phyloP scores from a whole-genome alignment of 2,888 invertebrate species.

The Amphiduros pacificus region DNA sequence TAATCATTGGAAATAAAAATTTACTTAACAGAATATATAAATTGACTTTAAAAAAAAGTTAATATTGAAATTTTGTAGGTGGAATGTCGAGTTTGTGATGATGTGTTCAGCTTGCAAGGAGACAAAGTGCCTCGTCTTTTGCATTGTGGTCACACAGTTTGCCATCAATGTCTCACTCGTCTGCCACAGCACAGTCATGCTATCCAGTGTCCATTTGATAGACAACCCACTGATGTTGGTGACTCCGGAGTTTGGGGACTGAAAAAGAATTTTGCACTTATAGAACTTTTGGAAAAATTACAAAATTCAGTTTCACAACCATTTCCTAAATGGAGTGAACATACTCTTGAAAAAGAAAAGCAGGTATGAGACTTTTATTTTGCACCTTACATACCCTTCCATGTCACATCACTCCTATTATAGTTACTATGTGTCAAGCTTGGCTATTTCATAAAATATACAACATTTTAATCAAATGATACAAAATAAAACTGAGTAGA shows the following conservation, averaged over 20 bases:
- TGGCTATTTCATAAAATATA: too few species aligned
- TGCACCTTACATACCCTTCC: too few species aligned
- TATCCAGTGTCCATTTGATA: constrained; percentile 66
- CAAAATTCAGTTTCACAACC: constrained; percentile 49
- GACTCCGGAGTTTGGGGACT: constrained; percentile 62
- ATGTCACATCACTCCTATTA: too few species aligned
- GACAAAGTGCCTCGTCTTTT: constrained; percentile 64
- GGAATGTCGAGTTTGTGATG: constrained; percentile 66
- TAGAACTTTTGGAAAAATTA: constrained; percentile 65
- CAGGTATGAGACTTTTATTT: constrained; percentile 38
- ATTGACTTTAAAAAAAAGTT: background rate
- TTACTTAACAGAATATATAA: background rate
- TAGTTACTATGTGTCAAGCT: too few species aligned
- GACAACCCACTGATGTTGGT: constrained; percentile 64
- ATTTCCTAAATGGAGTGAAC: constrained; percentile 33
- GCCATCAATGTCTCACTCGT: constrained; percentile 65
- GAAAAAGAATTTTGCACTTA: constrained; percentile 67
- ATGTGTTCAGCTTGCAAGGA: constrained; percentile 65
- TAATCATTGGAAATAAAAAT: background rate
- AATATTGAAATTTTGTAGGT: constrained; percentile 22
- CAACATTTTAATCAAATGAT: too few species aligned
- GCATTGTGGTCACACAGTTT: constrained; percentile 63
- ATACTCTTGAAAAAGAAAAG: constrained; percentile 40
- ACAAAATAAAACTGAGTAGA: too few species aligned
- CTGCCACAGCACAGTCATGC: constrained; percentile 59